Percentiles rank a stretch among this genome's conserved stretches.
Conservation (phyloP, 2,888 invertebrate genomes). For the Ellobium chinense region DNA sequence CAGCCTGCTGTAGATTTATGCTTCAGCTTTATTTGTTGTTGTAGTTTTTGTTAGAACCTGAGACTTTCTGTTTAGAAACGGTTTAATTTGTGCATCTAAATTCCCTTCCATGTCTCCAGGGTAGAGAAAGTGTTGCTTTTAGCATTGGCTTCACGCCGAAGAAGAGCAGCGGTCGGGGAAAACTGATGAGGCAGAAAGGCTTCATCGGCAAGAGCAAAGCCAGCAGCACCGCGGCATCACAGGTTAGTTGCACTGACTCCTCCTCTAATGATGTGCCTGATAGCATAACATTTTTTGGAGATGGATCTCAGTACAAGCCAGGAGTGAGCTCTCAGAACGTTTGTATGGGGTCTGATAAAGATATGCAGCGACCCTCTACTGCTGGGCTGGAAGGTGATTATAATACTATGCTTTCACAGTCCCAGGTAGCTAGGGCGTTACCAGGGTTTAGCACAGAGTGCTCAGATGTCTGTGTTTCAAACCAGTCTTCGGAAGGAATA, state of each 20-base stretch:
- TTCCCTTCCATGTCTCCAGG: no score
- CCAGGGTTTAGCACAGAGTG: no score
- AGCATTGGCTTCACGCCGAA: conserved; percentile 69
- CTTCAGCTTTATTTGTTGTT: no score
- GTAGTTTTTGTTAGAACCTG: background rate
- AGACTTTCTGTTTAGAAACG: background rate
- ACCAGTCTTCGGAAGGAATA: no score
- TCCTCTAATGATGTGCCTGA: background rate
- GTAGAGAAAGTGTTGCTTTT: conserved; percentile 64
- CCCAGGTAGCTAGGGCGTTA: no score
- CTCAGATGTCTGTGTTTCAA: no score
- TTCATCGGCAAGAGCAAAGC: conserved; percentile 56
- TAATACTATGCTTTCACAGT: no score
- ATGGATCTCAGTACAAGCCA: background rate
- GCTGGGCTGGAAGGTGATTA: no score
- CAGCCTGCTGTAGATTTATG: no score
- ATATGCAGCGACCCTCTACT: no score
- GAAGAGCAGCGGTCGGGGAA: conserved; percentile 34
- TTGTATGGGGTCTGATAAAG: no score
- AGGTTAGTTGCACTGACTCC: background rate
- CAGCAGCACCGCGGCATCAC: background rate
- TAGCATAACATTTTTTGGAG: background rate
- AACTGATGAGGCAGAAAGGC: conserved; percentile 58
- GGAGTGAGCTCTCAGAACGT: background rate
- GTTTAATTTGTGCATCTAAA: background rate